Evolutionary conservation across 2,888 invertebrate genomes (phyloP), one percentile per base, ranked within the genome.

Genomic region (Cheilosia soror): DNA sequence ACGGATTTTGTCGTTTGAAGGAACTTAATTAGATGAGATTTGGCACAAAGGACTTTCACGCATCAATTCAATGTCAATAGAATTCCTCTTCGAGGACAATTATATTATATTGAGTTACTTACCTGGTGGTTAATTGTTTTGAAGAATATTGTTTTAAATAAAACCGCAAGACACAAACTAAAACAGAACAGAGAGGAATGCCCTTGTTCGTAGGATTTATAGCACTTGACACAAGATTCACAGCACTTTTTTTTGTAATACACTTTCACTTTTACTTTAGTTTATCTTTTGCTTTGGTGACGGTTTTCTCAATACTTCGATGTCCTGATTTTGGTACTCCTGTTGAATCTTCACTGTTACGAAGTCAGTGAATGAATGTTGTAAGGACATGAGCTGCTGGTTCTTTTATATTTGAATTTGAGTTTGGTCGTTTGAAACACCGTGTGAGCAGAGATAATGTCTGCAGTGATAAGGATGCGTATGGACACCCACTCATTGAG

Each of bases 351-450:
- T 57, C 55, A 55, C 85, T 63, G 62, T 57, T 25, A 42, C 72
- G 51, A 58, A 77, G 62, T 58, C 81, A 51, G 51, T 53, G 71
- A 58, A 55, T 62, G 81, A 85, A 85, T 85, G 77, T 81, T 76
- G 76, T 49, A 72, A 77, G 71, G 71, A 66, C 51, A 33, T 37
- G 15, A 33, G 53, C 31, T 51, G 51, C 49, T 44, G 66, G 66
- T 68, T 85, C 81, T 81, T 81, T 85, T 85, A 85, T 85, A 81
- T 81, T 72, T 68, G 76, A 81, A 85, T 60, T 72, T 51, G 66
- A 25, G 51, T 29, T 76, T 49, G 27, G 42, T 69, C 55, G 15
- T 31, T 29, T 5, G n/a, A 42, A 37, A 11, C 20, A 15, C 27
- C 57, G 29, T 47, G 7, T 11, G 53, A 57, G 53, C 62, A 51